Base-by-base conservation (phyloP, 2,888 invertebrate species). In the Polydrusus pterygomalis region DNA sequence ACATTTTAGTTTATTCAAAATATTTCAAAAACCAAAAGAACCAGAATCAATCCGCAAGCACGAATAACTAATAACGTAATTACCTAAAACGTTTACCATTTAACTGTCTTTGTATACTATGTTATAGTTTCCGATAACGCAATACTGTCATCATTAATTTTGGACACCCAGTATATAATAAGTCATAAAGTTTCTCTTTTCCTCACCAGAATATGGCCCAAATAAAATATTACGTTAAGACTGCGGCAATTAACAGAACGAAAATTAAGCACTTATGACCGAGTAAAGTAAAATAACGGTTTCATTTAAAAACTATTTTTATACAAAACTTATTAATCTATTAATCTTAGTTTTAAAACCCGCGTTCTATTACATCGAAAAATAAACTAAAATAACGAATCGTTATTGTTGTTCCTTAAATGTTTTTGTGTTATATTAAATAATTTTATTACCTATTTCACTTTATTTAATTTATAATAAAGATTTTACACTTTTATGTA, bases 381-480 rank as follows among this genome's bases (percentile, higher is more conserved):
- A 34, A 34, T 34, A n/a, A 63, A 43, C 18, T 45, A 13, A 17
- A 45, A 43, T 45, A 43, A 11, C 45, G 20, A 20, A n/a, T 51
- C 3, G 9, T 30, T 56, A 56, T 60, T 54, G 25, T 54, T 20
- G 63, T 63, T 63, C 63, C 63, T 63, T 45, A 45, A 43, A 45
- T 43, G n/a, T 63, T 40, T 62, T 63, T 45, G 17, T 43, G 40
- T 63, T 63, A 43, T 63, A 43, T 63, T 63, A 3, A 25, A 63
- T 63, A 54, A 54, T 30, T n/a, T 25, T 25, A 25, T 25, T 54
- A 25, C 25, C 2, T 54, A 25, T 13, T 54, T 0, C 54, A 54
- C 54, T 54, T 54, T 54, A 30, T 8, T 30, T 54, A 18, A 51
- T 51, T 34, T 51, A 51, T 51, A 54, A 30, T 54, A 51, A 10